phyloP scores from a whole-genome alignment of 2,888 invertebrate species.

The Nesidiocoris tenuis region DNA sequence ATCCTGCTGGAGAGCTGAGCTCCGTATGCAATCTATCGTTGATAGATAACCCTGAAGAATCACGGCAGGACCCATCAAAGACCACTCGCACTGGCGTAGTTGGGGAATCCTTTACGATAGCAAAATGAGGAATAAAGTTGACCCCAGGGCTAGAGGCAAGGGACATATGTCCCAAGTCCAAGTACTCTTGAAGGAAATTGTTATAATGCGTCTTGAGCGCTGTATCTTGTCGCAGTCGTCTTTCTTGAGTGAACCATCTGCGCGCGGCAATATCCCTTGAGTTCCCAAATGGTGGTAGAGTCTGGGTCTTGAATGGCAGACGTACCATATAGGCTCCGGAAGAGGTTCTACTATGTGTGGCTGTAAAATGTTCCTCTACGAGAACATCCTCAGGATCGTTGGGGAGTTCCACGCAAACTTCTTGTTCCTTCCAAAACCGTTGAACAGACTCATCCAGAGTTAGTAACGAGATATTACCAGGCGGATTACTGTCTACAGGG shows the following conservation, averaged over 20 bases:
- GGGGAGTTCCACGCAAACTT: neutral
- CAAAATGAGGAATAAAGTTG: neutral
- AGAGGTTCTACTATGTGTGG: neutral
- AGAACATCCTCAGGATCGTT: neutral
- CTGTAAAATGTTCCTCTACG: neutral
- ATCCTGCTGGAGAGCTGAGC: neutral
- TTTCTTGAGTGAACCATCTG: neutral
- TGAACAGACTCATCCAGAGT: neutral
- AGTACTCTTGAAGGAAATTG: neutral
- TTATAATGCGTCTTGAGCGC: neutral
- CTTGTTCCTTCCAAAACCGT: neutral
- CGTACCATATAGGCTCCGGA: neutral
- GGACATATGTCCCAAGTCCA: neutral
- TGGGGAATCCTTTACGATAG: neutral
- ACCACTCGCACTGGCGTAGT: neutral
- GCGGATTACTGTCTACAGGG: too few relatives aligned
- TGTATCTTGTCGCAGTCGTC: neutral
- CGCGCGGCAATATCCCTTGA: neutral
- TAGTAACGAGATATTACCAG: too few relatives aligned
- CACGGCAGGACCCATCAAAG: neutral
- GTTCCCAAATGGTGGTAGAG: neutral
- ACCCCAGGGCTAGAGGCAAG: neutral
- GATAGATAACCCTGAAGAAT: neutral
- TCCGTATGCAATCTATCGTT: neutral
- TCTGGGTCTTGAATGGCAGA: neutral